phyloP scores from a whole-genome alignment of 2,888 invertebrate species.

The Drosophila recens region DNA sequence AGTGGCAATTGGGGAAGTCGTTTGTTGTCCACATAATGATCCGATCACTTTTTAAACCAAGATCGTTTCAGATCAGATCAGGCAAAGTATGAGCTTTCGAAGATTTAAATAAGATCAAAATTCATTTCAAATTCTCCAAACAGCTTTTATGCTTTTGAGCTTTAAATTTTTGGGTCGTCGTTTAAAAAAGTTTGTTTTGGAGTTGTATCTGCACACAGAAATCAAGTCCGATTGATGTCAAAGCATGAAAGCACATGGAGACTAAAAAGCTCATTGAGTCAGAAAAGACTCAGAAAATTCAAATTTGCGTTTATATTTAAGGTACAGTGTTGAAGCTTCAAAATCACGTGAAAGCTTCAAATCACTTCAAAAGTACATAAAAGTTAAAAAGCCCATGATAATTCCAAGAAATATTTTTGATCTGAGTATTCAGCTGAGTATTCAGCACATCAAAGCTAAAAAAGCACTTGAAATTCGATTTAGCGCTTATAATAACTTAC shows the following conservation, averaged over 20 bases:
- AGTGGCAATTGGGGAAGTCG: slow-evolving; percentile 29
- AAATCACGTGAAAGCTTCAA: too few species aligned
- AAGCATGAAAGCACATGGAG: background rate
- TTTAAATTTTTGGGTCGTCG: background rate
- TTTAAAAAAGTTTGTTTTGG: background rate
- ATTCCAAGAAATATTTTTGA: too few species aligned
- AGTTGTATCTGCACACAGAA: background rate
- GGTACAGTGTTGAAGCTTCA: too few species aligned
- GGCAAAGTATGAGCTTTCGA: slow-evolving; percentile 14
- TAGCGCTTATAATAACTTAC: too few species aligned
- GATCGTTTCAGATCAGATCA: slow-evolving; percentile 18
- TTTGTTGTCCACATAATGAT: slow-evolving; percentile 13
- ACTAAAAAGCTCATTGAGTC: background rate
- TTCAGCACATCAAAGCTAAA: too few species aligned
- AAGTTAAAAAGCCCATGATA: too few species aligned
- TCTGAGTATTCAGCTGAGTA: too few species aligned
- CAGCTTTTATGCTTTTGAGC: background rate
- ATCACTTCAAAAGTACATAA: too few species aligned
- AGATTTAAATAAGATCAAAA: background rate
- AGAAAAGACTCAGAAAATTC: too few species aligned
- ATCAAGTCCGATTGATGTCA: background rate
- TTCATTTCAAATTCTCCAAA: background rate
- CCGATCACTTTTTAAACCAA: background rate
- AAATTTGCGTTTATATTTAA: too few species aligned
- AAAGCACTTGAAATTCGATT: too few species aligned